Base-by-base conservation (phyloP, 2,888 invertebrate genomes). In the Apotomis turbidana region DNA sequence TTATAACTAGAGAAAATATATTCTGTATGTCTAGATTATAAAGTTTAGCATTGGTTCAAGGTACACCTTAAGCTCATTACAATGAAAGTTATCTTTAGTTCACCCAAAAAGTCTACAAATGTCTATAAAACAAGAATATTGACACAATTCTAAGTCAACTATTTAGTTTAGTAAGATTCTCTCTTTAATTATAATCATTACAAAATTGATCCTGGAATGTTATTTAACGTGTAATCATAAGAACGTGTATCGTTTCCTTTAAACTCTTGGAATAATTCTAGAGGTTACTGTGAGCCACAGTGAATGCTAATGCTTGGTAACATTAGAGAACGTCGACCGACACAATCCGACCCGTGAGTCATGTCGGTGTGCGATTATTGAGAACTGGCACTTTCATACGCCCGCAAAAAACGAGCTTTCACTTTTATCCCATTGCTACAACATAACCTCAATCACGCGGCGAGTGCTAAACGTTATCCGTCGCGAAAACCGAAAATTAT, bases 351-450 rank as follows among this genome's bases (percentile, higher is more conserved):
- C 68, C 51, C 49, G 59, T 51, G 57, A 68, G 51, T 54, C 46
- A 67, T 55, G 75, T 38, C 38, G 10, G 74, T 74, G 78, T 77
- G 77, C 76, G 78, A 76, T 77, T 70, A 82, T 80, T 81, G 77
- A 41, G 41, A 80, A 78, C 75, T 74, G 72, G 77, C 84, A 88
- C 89, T 90, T 89, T 89, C 88, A 78, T 84, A 82, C 82, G 80
- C 78, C 83, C 83, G 85, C 86, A 89, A 90, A 87, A 87, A 90
- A 85, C 78, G 70, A 74, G 78, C 91, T 91, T 91, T 91, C 91
- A 89, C 90, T 90, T 87, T 79, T 86, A 87, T 88, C 88, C 82
- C 86, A 87, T 84, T 86, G 87, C 91, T 87, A 90, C 87, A 89
- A 87, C 84, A 86, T 82, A 85, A 86, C 87, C 86, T 84, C 86